phyloP scores from a whole-genome alignment of 2,888 invertebrate species.

The Heliconius ethilla region DNA sequence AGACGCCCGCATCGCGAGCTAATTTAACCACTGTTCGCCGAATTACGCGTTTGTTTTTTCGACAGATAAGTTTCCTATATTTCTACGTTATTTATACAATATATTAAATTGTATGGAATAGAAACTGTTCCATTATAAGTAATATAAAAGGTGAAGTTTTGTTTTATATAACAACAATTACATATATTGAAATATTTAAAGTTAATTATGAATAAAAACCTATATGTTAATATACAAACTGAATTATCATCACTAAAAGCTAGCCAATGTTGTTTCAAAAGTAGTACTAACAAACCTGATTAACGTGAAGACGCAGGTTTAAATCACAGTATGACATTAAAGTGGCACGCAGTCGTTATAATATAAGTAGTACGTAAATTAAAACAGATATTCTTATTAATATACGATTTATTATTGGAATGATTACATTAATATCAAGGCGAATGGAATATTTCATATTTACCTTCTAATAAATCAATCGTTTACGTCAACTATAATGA shows the following conservation, averaged over 20 bases:
- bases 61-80: slow-evolving; percentile 46
- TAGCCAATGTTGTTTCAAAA: neutral
- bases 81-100: slow-evolving; percentile 25
- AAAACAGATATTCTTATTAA: slow-evolving; percentile 34
- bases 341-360: slow-evolving; percentile 36
- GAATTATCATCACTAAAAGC: too few species aligned
- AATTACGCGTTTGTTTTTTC: slow-evolving; percentile 66
- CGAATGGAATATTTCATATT: slow-evolving; percentile 65
- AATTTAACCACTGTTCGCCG: slow-evolving; percentile 80
- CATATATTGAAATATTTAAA: neutral
- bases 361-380: slow-evolving; percentile 32
- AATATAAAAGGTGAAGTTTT: neutral
- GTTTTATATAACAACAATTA: neutral
- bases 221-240: neutral
- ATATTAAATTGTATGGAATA: neutral
- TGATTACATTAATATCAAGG: slow-evolving; percentile 46
- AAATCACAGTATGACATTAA: slow-evolving; percentile 37
- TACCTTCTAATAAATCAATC: slow-evolving; percentile 69
- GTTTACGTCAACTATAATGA: slow-evolving; percentile 79
- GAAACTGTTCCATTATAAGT: neutral
- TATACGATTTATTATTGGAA: slow-evolving; percentile 46
- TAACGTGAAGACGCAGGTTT: neutral
- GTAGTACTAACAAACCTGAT: neutral
- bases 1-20: slow-evolving; percentile 80
- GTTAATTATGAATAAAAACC: neutral